phyloP scores from a whole-genome alignment of 2,888 invertebrate genomes.

The Phortica magna region DNA sequence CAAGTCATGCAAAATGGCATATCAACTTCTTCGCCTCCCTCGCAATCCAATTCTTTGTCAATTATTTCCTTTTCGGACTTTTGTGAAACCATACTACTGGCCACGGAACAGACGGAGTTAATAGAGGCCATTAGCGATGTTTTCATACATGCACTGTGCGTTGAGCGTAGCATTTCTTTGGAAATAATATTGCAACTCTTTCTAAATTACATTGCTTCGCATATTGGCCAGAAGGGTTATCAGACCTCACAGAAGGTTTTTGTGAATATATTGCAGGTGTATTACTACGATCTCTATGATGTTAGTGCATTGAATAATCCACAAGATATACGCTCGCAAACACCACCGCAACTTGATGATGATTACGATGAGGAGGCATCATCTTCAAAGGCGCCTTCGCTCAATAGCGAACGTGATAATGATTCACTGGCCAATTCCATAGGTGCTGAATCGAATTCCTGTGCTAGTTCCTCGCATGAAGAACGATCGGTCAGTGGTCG shows the following conservation, averaged over 20 bases:
- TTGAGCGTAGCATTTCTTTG: constrained; percentile 73
- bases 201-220: constrained; percentile 83
- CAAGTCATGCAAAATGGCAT: constrained; percentile 9
- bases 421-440: constrained; percentile 64
- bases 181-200: constrained; percentile 80
- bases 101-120: constrained; percentile 66
- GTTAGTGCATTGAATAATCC: constrained; percentile 66
- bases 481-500: constrained; percentile 64
- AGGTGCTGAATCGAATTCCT: constrained; percentile 62
- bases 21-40: background rate
- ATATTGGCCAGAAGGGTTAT: constrained; percentile 81
- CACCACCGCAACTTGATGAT: constrained; percentile 67
- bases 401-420: constrained; percentile 71
- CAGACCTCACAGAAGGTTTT: constrained; percentile 78
- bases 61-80: constrained; percentile 76
- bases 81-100: constrained; percentile 74
- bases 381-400: constrained; percentile 66
- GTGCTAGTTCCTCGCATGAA: constrained; percentile 67
- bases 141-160: constrained; percentile 74
- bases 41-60: constrained; percentile 46
- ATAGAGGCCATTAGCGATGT: constrained; percentile 76
- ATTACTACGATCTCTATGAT: constrained; percentile 78
- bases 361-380: constrained; percentile 66
- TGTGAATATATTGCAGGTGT: constrained; percentile 79
- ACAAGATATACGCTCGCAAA: constrained; percentile 66